Conservation (phyloP, 2,113 vertebrate genomes). For the Tamias sibiricus region DNA sequence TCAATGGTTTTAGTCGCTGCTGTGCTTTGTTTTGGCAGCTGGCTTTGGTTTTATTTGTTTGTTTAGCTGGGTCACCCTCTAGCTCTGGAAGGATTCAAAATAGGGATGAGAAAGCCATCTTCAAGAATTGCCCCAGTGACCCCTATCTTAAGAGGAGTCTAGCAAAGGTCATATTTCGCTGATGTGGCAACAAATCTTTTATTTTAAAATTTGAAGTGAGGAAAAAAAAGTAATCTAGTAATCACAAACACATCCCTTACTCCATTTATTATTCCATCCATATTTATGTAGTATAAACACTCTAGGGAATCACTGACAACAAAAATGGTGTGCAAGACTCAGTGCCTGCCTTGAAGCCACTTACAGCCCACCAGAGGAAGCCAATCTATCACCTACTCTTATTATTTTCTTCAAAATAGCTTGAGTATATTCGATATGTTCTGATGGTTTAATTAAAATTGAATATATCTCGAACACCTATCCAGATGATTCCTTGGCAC, state of each 20-base stretch:
- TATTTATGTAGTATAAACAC: background rate
- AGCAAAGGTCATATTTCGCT: background rate
- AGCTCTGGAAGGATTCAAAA: background rate
- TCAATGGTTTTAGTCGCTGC: background rate
- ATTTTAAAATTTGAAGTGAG: background rate
- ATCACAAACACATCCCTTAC: background rate
- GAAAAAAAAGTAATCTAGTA: background rate
- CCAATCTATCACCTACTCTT: background rate
- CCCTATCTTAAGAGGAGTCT: background rate
- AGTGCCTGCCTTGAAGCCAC: background rate
- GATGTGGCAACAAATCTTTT: background rate
- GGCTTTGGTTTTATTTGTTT: background rate
- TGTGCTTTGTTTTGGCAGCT: background rate
- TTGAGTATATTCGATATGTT: background rate
- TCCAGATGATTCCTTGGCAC: too few relatives aligned
- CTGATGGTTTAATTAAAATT: conserved; percentile 11
- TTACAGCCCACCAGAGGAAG: background rate
- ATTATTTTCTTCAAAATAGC: background rate
- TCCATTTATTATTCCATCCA: background rate
- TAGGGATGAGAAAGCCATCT: background rate
- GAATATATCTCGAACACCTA: too few relatives aligned
- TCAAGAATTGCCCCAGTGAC: background rate
- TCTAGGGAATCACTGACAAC: background rate
- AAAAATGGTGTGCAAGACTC: background rate
- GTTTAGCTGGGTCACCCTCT: background rate